phyloP scores from a whole-genome alignment of 2,888 invertebrate species.

The Amphipoea oculea region DNA sequence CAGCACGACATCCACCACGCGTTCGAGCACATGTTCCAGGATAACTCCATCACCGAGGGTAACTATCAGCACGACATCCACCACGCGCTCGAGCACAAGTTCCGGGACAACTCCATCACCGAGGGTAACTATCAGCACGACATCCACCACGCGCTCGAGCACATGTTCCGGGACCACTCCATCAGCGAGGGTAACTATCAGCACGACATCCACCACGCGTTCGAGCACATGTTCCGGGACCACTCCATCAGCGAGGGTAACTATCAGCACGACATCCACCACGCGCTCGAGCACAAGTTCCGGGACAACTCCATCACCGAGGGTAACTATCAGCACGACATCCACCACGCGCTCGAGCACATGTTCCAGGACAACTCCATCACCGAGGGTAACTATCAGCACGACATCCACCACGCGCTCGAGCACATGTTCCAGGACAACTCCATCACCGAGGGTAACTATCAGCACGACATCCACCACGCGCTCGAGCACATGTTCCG shows the following conservation, averaged over 20 bases:
- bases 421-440: slow-evolving; percentile 99
- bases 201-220: slow-evolving; percentile 96
- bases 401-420: slow-evolving; percentile 98
- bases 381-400: slow-evolving; percentile 24
- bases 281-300: slow-evolving; percentile 99
- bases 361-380: slow-evolving; percentile 98
- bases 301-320: slow-evolving; percentile 97
- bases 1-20: slow-evolving; percentile 96
- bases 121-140: slow-evolving; percentile 88
- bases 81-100: slow-evolving; percentile 98
- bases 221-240: slow-evolving; percentile 99
- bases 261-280: slow-evolving; percentile 94
- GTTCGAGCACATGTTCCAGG: slow-evolving; percentile 99
- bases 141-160: slow-evolving; percentile 98
- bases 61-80: slow-evolving; percentile 93
- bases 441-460: slow-evolving; percentile 93
- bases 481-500: slow-evolving; percentile 99
- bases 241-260: slow-evolving; percentile 90
- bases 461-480: slow-evolving; percentile 95
- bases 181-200: slow-evolving; percentile 92
- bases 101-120: slow-evolving; percentile 94
- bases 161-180: slow-evolving; percentile 99
- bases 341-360: slow-evolving; percentile 98
- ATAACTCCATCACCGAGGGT: slow-evolving; percentile 95
- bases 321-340: slow-evolving; percentile 90